Conservation (phyloP, 2,888 invertebrate genomes). For the Stramonita haemastoma region DNA sequence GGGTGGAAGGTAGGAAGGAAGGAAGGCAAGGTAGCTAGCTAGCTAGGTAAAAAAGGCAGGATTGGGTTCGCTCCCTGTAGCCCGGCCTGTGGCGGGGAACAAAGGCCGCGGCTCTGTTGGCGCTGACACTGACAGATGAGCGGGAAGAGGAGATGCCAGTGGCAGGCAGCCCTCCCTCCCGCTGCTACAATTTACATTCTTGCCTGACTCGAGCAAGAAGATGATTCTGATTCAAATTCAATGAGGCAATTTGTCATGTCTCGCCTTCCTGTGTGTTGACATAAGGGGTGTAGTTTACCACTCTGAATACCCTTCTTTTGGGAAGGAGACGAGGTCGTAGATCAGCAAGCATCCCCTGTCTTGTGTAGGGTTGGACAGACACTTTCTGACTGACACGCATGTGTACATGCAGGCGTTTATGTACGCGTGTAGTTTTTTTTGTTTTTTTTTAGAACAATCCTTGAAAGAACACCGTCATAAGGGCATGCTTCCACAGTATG, state of each 20-base stretch:
- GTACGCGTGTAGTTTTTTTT: too few relatives aligned
- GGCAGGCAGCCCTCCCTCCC: not conserved
- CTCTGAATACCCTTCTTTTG: not conserved
- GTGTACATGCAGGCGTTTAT: too few relatives aligned
- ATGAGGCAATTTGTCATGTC: conserved; percentile 37
- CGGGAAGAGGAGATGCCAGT: conserved; percentile 14
- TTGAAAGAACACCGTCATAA: too few relatives aligned
- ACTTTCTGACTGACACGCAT: too few relatives aligned
- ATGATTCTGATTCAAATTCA: conserved; percentile 38
- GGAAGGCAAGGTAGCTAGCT: not conserved
- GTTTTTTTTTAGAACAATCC: too few relatives aligned
- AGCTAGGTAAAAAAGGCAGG: not conserved
- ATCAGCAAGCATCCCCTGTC: too few relatives aligned
- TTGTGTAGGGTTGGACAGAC: too few relatives aligned
- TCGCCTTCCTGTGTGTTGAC: not conserved
- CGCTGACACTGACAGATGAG: conserved; percentile 37
- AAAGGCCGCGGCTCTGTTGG: not conserved
- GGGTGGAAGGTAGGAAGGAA: not conserved
- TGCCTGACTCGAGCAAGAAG: conserved; percentile 35
- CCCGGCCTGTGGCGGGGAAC: not conserved
- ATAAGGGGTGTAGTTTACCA: conserved; percentile 13
- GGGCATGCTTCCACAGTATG: too few relatives aligned
- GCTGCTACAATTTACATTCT: conserved; percentile 38
- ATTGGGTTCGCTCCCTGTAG: not conserved
- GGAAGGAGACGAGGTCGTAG: too few relatives aligned